phyloP scores from a whole-genome alignment of 2,113 vertebrate species.

The Dinomys branickii region DNA sequence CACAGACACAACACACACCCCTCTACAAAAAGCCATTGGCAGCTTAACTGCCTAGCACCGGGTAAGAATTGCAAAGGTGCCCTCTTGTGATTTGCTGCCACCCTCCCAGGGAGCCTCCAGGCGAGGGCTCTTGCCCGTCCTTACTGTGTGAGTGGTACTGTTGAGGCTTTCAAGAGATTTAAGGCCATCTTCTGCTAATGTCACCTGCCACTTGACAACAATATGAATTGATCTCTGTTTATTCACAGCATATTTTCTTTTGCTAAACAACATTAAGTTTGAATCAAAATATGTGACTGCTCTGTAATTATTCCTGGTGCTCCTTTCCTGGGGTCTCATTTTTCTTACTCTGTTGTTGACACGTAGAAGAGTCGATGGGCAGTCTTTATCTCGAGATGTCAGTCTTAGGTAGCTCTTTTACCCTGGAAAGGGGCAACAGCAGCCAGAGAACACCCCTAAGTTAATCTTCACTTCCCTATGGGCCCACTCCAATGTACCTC shows the following conservation, averaged over 20 bases:
- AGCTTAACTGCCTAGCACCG: not conserved
- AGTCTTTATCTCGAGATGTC: conserved; percentile 72
- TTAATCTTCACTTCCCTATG: not conserved
- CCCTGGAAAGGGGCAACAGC: not conserved
- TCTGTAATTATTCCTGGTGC: conserved; percentile 79
- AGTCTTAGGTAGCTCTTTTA: not conserved
- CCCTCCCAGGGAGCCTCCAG: not conserved
- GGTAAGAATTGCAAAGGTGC: not conserved
- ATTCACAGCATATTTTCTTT: conserved; percentile 67
- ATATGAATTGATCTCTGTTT: conserved; percentile 64
- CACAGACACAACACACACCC: too few relatives aligned
- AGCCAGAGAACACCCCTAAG: not conserved
- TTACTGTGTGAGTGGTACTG: not conserved
- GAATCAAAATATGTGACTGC: conserved; percentile 72
- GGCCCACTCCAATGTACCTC: not conserved
- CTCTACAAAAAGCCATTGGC: not conserved
- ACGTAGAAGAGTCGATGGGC: conserved; percentile 46
- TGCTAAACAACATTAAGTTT: conserved; percentile 69
- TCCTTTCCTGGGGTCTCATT: conserved; percentile 76
- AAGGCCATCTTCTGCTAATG: conserved; percentile 26
- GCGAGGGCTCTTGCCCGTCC: not conserved
- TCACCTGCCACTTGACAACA: conserved; percentile 36
- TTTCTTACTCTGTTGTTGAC: conserved; percentile 74
- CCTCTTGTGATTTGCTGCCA: not conserved
- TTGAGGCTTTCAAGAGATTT: not conserved